Evolutionary conservation across 2,888 invertebrate genomes (phyloP).

Genomic region (Conomelus anceps): DNA sequence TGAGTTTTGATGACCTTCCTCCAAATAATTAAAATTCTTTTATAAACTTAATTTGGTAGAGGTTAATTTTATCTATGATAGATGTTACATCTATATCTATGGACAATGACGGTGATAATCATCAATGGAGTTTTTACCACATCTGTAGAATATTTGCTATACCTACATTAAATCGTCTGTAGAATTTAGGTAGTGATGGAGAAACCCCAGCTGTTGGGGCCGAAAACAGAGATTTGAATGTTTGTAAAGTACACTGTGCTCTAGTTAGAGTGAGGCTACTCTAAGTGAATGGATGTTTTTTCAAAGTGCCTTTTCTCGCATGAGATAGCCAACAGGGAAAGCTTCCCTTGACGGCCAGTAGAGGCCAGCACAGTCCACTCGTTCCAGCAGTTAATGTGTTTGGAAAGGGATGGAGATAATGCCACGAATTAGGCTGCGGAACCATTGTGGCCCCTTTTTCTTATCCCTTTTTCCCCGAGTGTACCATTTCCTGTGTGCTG

Average conservation of each 20-base stretch:
- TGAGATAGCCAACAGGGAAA: not conserved
- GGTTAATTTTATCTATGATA: too few relatives aligned
- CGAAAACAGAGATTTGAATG: not conserved
- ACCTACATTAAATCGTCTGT: too few relatives aligned
- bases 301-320: not conserved
- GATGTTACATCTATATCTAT: too few relatives aligned
- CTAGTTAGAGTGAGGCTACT: not conserved
- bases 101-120: too few relatives aligned
- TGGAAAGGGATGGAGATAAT: not conserved
- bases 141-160: too few relatives aligned
- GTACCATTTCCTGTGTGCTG: not conserved
- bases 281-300: not conserved
- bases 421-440: not conserved
- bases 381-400: not conserved
- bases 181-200: too few relatives aligned
- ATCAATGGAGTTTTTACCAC: too few relatives aligned
- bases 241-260: not conserved
- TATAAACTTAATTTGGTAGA: too few relatives aligned
- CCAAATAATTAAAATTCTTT: too few relatives aligned
- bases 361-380: too few relatives aligned
- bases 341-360: not conserved
- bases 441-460: not conserved
- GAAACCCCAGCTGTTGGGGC: not conserved
- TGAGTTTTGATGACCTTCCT: too few relatives aligned
- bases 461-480: not conserved